phyloP scores from a whole-genome alignment of 2,888 invertebrate species.

The Geophilus truncorum region DNA sequence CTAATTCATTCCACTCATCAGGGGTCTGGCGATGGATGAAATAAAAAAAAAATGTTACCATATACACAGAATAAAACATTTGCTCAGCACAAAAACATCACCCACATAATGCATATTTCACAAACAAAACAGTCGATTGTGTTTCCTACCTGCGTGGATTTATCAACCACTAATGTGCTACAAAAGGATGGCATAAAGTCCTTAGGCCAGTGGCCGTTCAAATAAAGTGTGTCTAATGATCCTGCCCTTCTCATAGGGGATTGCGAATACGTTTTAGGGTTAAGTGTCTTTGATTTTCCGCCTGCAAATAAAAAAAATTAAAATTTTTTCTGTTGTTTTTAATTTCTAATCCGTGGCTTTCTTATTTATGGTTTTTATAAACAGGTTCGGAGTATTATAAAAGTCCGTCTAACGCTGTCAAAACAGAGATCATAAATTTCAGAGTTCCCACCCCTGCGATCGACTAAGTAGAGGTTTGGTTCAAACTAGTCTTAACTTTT shows the following conservation, averaged over 20 bases:
- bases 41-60: constrained; percentile 36
- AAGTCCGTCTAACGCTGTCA: background rate
- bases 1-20: constrained; percentile 56
- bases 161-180: constrained; percentile 65
- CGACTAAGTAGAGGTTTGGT: constrained; percentile 20
- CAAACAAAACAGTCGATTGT: background rate
- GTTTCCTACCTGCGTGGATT: constrained; percentile 66
- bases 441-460: constrained; percentile 1
- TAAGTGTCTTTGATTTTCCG: constrained; percentile 30
- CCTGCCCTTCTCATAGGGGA: constrained; percentile 57
- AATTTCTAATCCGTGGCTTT: no score
- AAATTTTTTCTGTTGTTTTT: background rate
- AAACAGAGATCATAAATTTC: constrained; percentile 17
- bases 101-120: background rate
- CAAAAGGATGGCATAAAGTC: constrained; percentile 63
- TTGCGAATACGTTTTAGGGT: constrained; percentile 18
- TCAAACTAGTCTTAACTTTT: constrained; percentile 18
- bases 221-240: constrained; percentile 70
- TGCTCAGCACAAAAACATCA: background rate
- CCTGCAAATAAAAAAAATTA: background rate
- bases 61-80: constrained; percentile 8
- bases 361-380: background rate
- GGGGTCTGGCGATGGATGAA: constrained; percentile 55
- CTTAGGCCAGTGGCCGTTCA: constrained; percentile 71
- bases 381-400: background rate